Evolutionary conservation across 2,113 vertebrate species (phyloP).

Genomic region (Piaya cayana): DNA sequence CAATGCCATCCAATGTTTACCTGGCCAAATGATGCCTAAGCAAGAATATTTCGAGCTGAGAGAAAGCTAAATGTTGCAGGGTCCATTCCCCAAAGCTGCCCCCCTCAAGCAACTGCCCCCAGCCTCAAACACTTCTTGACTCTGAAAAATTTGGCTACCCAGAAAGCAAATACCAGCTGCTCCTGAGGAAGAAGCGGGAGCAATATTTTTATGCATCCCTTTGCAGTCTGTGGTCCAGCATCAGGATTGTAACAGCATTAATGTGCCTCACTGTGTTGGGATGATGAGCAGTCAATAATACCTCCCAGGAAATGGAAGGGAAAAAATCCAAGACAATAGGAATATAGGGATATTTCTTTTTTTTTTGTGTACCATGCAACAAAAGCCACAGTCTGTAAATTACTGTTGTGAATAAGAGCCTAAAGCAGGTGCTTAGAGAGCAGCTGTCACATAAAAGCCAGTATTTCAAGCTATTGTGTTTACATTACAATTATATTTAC

Average conservation of each 20-base stretch:
- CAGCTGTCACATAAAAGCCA: slow-evolving; percentile 57
- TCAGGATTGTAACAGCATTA: not conserved
- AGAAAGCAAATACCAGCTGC: not conserved
- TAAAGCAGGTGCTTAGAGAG: slow-evolving; percentile 57
- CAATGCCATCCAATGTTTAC: too few species aligned
- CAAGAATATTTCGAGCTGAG: not conserved
- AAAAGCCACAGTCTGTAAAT: slow-evolving; percentile 22
- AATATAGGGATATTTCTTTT: not conserved
- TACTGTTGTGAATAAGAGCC: not conserved
- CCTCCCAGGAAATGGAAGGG: not conserved
- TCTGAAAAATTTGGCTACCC: not conserved
- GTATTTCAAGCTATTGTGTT: slow-evolving; percentile 54
- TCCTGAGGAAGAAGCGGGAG: not conserved
- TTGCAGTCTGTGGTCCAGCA: not conserved
- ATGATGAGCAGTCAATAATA: not conserved
- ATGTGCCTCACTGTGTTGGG: not conserved
- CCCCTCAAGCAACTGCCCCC: not conserved
- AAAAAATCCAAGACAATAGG: not conserved
- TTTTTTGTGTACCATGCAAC: not conserved
- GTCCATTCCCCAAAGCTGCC: rapidly evolving
- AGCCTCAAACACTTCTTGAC: not conserved
- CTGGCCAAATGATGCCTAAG: not conserved
- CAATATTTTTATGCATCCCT: not conserved
- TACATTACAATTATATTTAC: slow-evolving; percentile 56
- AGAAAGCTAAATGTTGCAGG: too few species aligned